Evolutionary conservation across 1,140 invertebrate species (phyloP), one percentile per base, ranked within the genome.

Genomic region (Nebria ingens): DNA sequence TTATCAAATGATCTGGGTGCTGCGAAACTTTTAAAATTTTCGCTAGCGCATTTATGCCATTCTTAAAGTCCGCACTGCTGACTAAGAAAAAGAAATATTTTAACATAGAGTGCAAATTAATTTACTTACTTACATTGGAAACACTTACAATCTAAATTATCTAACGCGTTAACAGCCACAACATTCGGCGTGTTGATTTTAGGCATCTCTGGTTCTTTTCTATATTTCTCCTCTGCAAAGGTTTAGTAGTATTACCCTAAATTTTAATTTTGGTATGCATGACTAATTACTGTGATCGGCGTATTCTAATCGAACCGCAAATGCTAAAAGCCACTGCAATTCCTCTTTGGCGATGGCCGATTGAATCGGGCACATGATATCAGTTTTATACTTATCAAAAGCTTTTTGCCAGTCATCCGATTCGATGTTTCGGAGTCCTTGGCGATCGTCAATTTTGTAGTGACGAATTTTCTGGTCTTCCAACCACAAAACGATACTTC

Each of bases 391-490:
- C 65, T 84, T 77, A 38, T 81, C 66, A 70, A 87, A 93, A 13
- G 77, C 73, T 63, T 81, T 76, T 20, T 76, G 71, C 93, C 93
- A 97, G 29, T 80, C 68, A 15, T 72, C 62, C 17, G 77, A 75
- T 51, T 75, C 69, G 3, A 84, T 79, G 57, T 85, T 76, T 50
- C 87, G 76, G 19, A 98, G 68, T 1, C 71, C 73, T 58, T 79
- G 80, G 19, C 91, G 74, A 56, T 92, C 86, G 68, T 94, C 89
- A 56, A 92, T 87, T 62, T 84, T 85, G 63, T 93, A 93, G 62
- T 87, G 82, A 15, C 93, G 82, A 61, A 97, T 94, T 73, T 92
- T 94, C 69, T 95, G 91, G 69, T 95, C 89, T 74, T 98, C 94
- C 20, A 97, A 66, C 94, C 94, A 98, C 1, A 88, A 66, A 17